phyloP scores from a whole-genome alignment of 2,113 vertebrate species.

The Cottus gobio region DNA sequence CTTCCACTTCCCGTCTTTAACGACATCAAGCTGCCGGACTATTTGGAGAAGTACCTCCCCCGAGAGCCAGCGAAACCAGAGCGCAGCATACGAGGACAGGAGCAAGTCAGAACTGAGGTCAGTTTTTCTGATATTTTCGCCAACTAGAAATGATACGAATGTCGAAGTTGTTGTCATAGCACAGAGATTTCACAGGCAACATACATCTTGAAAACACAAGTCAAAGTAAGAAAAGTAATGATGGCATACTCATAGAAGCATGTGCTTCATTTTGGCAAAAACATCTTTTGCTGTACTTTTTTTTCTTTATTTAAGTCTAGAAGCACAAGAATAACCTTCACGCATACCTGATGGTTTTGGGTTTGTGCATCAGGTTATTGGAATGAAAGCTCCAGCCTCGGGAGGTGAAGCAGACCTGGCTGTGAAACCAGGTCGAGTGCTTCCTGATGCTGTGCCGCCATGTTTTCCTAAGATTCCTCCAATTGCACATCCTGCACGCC shows the following conservation, averaged over 20 bases:
- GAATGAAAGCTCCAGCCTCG: constrained; percentile 30
- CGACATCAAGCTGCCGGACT: constrained; percentile 83
- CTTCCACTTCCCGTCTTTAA: constrained; percentile 79
- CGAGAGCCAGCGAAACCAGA: constrained; percentile 70
- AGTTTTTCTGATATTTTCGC: constrained; percentile 45
- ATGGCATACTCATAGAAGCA: neutral
- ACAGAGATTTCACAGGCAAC: neutral
- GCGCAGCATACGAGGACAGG: constrained; percentile 70
- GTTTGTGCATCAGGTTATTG: constrained; percentile 52
- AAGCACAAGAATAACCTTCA: neutral
- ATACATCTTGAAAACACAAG: neutral
- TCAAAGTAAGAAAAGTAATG: neutral
- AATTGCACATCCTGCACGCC: constrained; percentile 16
- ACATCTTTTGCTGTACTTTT: neutral
- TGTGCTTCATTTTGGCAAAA: neutral
- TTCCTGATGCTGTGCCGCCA: constrained; percentile 58
- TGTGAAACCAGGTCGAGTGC: constrained; percentile 39
- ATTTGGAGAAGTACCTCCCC: constrained; percentile 86
- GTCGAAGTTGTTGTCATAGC: neutral
- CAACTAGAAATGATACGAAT: neutral
- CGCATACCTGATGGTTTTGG: constrained; percentile 7
- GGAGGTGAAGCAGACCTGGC: constrained; percentile 48
- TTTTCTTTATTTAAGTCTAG: neutral
- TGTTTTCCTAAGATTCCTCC: constrained; percentile 74
- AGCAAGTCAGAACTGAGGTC: constrained; percentile 63